These are phyloP conservation scores for Lutjanus campechanus DNA, from an alignment of 2,797 vertebrate species.

Conservation along the genomic window DNA sequence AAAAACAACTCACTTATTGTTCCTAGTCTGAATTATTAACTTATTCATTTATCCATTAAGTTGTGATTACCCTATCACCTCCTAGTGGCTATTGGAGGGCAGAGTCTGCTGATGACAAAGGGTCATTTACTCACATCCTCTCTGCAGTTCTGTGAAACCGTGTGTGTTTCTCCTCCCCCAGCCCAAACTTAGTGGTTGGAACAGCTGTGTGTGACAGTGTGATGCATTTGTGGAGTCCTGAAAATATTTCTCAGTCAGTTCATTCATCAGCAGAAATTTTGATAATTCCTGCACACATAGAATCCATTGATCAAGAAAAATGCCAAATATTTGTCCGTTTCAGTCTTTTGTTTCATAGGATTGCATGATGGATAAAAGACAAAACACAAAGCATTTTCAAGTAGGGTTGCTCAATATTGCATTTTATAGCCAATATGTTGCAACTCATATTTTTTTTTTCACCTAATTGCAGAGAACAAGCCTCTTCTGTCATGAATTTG, in stretches of 20 bases:
- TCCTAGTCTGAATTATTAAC: background rate
- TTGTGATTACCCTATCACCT: conserved; percentile 9
- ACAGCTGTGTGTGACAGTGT: background rate
- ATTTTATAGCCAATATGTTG: no score
- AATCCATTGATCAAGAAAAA: background rate
- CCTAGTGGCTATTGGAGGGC: conserved; percentile 6
- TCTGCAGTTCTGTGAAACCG: background rate
- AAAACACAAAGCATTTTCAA: no score
- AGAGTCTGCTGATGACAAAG: background rate
- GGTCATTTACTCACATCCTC: background rate
- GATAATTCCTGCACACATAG: no score
- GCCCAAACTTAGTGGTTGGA: no score
- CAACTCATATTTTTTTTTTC: no score
- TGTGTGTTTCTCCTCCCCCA: background rate
- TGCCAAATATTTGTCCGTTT: background rate
- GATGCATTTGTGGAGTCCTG: background rate
- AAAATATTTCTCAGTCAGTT: background rate
- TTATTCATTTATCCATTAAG: background rate
- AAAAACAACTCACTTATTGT: background rate
- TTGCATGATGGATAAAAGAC: no score
- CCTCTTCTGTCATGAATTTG: no score
- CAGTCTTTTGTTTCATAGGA: no score
- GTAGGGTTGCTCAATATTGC: no score
- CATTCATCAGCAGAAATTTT: background rate
- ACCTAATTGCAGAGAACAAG: no score